A percentile compares a stretch with the other conserved stretches of the same genome.
Conservation (phyloP, 2,888 invertebrate species). For the Ophion slaviceki region DNA sequence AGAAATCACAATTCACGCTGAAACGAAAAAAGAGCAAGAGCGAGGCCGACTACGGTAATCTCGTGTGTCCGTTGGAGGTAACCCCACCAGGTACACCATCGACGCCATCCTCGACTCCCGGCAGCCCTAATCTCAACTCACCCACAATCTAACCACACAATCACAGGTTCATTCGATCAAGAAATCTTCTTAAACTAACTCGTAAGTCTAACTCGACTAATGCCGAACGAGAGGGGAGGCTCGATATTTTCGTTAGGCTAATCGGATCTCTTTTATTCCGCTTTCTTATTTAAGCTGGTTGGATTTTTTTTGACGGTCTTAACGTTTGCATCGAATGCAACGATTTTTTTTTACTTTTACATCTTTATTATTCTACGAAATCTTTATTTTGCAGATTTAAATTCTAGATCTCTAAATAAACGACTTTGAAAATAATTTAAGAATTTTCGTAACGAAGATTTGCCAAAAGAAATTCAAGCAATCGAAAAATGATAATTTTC, state of each 20-base stretch:
- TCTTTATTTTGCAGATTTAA: too few species aligned
- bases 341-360: too few species aligned
- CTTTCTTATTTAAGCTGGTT: not conserved
- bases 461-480: too few species aligned
- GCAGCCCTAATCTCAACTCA: conserved; percentile 82
- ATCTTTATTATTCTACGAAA: too few species aligned
- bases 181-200: conserved; percentile 69
- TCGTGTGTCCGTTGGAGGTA: conserved; percentile 92
- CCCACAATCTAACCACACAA: conserved; percentile 79
- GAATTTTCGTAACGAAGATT: too few species aligned
- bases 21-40: conserved; percentile 93
- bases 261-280: not conserved
- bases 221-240: conserved; percentile 53
- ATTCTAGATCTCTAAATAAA: too few species aligned
- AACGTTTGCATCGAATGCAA: too few species aligned
- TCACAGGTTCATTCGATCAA: conserved; percentile 73
- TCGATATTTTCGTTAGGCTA: too few species aligned
- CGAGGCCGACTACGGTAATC: conserved; percentile 92
- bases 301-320: too few species aligned
- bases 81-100: conserved; percentile 83
- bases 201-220: conserved; percentile 81
- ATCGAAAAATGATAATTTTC: too few species aligned
- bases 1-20: conserved; percentile 94
- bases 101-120: conserved; percentile 79
- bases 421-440: too few species aligned